phyloP scores from a whole-genome alignment of 2,113 vertebrate species.

The Drymodes brunneopygia region DNA sequence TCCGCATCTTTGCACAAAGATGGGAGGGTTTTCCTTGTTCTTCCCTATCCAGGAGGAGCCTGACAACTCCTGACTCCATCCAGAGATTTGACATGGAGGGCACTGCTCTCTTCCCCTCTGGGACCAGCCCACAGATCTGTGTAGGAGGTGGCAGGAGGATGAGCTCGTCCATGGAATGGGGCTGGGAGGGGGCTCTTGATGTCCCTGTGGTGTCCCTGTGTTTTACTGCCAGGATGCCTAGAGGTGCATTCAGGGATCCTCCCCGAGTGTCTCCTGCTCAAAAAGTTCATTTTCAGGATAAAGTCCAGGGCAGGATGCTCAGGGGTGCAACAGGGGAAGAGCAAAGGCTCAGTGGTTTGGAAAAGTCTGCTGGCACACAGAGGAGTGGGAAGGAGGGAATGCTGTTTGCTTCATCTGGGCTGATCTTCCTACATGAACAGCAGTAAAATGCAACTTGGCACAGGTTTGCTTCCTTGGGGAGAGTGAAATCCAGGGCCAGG shows the following conservation, averaged over 20 bases:
- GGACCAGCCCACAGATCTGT: not conserved
- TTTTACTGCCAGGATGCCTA: not conserved
- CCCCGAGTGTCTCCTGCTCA: not conserved
- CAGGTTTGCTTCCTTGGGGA: not conserved
- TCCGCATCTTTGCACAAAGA: not conserved
- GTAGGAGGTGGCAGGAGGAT: not conserved
- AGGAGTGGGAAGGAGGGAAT: not conserved
- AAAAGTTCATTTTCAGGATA: not conserved
- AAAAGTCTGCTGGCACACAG: not conserved
- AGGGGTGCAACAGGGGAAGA: rapidly evolving
- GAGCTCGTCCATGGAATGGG: not conserved
- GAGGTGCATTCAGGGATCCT: rapidly evolving
- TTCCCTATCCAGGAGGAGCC: not conserved
- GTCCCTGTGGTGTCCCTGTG: no score
- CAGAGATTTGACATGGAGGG: not conserved
- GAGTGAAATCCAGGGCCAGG: not conserved
- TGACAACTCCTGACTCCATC: not conserved
- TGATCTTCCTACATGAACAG: not conserved
- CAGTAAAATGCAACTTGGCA: not conserved
- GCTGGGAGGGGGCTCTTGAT: not conserved
- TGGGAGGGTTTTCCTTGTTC: not conserved
- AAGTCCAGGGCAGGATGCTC: not conserved
- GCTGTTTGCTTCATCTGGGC: not conserved
- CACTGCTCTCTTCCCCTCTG: not conserved
- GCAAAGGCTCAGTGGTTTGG: not conserved